Percentiles rank a stretch among this genome's conserved stretches.
Conservation (phyloP, 23 tunicate species). For the Pegea sp. region DNA sequence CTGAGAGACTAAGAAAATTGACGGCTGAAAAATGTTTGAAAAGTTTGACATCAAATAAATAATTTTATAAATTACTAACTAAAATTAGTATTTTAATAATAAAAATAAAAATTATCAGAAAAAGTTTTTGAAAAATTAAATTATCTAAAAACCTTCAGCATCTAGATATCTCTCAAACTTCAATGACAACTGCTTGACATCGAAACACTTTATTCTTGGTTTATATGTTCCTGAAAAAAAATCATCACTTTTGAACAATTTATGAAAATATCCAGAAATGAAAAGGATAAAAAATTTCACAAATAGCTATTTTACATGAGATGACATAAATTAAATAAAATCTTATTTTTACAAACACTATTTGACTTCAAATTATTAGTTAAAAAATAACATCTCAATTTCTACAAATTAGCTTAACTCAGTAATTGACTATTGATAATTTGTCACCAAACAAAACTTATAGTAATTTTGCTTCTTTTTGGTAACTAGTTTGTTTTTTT, state of each 20-base stretch:
- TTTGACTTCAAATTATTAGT: neutral
- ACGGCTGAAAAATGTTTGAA: constrained; percentile 13
- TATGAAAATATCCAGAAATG: too few relatives aligned
- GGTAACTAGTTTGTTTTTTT: too few relatives aligned
- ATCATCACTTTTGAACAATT: too few relatives aligned
- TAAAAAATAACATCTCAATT: too few relatives aligned
- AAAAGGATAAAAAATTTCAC: too few relatives aligned
- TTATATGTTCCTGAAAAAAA: constrained; percentile 51
- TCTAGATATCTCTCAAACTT: constrained; percentile 92
- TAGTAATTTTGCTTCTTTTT: too few relatives aligned
- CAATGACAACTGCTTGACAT: constrained; percentile 66
- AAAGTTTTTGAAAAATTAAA: neutral
- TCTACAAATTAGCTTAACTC: too few relatives aligned
- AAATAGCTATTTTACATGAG: too few relatives aligned
- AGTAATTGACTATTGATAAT: too few relatives aligned
- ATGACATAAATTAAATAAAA: neutral
- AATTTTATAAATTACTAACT: too few relatives aligned
- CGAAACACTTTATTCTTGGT: constrained; percentile 83
- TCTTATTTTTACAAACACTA: neutral
- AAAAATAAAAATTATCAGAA: neutral
- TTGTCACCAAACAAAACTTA: too few relatives aligned
- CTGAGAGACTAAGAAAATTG: constrained; percentile 47
- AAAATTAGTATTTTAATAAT: too few relatives aligned
- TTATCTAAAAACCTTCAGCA: constrained; percentile 32
- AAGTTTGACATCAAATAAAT: neutral